phyloP scores from a whole-genome alignment of 2,797 vertebrate species.

The Hyperoplus immaculatus region DNA sequence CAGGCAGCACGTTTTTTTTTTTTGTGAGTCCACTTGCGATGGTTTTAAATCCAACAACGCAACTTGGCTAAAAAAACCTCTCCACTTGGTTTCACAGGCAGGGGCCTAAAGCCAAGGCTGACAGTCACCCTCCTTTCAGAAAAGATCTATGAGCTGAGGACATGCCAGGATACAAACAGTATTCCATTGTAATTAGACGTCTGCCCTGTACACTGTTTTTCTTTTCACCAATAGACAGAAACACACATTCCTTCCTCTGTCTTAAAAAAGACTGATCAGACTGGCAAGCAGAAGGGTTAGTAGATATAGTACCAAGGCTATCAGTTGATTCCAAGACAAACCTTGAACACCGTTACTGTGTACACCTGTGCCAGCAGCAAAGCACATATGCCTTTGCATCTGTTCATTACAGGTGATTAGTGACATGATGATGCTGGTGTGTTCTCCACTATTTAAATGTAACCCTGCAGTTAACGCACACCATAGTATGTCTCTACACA shows the following conservation, averaged over 20 bases:
- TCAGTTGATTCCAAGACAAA: slow-evolving; percentile 59
- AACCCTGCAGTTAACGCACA: slow-evolving; percentile 56
- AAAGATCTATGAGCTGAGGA: slow-evolving; percentile 35
- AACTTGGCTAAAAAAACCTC: slow-evolving; percentile 50
- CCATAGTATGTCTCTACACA: slow-evolving; percentile 25
- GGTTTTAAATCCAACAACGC: slow-evolving; percentile 46
- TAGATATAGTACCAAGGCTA: slow-evolving; percentile 47
- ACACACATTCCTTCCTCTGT: slow-evolving; percentile 5
- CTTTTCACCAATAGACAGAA: slow-evolving; percentile 31
- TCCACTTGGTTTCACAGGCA: slow-evolving; percentile 38
- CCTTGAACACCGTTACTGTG: slow-evolving; percentile 59
- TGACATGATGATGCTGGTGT: slow-evolving; percentile 49
- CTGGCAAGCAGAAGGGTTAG: slow-evolving; percentile 52
- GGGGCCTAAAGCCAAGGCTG: slow-evolving; percentile 59
- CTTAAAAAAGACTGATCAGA: slow-evolving; percentile 52
- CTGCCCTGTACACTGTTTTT: slow-evolving; percentile 31
- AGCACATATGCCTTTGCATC: slow-evolving; percentile 79
- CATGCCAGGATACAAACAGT: slow-evolving; percentile 67
- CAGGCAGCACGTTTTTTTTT: slow-evolving; percentile 44
- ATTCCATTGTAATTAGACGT: slow-evolving; percentile 73
- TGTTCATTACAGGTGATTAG: slow-evolving; percentile 80
- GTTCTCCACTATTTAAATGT: slow-evolving; percentile 60
- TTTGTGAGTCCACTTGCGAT: slow-evolving; percentile 65
- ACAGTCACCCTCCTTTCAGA: slow-evolving; percentile 42
- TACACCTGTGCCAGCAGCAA: slow-evolving; percentile 72